Percentiles rank a stretch among this genome's conserved stretches.
Evolutionary conservation across 2,888 invertebrate genomes (phyloP).

Genomic region (Parascotia fuliginaria): DNA sequence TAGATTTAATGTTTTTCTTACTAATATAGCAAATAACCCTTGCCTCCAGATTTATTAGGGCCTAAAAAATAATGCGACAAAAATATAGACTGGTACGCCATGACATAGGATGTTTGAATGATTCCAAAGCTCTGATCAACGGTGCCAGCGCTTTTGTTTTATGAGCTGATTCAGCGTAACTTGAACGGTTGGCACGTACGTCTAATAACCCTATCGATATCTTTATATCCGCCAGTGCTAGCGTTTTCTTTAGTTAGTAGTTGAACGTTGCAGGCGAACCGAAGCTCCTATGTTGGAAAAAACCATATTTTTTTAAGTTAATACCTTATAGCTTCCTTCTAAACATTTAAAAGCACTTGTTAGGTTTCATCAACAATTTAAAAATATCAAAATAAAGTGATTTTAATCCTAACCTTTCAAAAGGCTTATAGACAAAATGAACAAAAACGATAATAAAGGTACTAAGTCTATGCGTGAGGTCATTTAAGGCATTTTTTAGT

Average conservation of each 20-base stretch:
- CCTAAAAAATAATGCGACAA: constrained; percentile 1
- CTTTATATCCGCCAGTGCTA: constrained; percentile 43
- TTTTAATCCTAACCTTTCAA: not conserved
- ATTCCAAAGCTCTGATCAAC: constrained; percentile 52
- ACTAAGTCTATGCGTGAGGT: not conserved
- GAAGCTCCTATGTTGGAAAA: not conserved
- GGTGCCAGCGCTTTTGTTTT: constrained; percentile 50
- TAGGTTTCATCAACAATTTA: not conserved
- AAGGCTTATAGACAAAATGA: not conserved
- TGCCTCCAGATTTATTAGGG: too few relatives aligned
- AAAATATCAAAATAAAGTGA: not conserved
- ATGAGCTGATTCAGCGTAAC: constrained; percentile 65
- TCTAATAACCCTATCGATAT: constrained; percentile 63
- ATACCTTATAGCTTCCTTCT: constrained; percentile 6
- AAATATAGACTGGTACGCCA: constrained; percentile 26
- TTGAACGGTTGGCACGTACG: constrained; percentile 69
- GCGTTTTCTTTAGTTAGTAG: constrained; percentile 19
- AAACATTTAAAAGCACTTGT: constrained; percentile 1
- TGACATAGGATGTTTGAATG: constrained; percentile 50
- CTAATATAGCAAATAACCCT: too few relatives aligned
- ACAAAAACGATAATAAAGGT: not conserved
- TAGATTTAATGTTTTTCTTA: too few relatives aligned
- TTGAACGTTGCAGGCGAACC: constrained; percentile 17
- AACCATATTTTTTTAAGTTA: constrained; percentile 25
- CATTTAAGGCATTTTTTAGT: not conserved